Evolutionary conservation across 2,888 invertebrate genomes (phyloP).

Genomic region (Troides oblongomaculatus): DNA sequence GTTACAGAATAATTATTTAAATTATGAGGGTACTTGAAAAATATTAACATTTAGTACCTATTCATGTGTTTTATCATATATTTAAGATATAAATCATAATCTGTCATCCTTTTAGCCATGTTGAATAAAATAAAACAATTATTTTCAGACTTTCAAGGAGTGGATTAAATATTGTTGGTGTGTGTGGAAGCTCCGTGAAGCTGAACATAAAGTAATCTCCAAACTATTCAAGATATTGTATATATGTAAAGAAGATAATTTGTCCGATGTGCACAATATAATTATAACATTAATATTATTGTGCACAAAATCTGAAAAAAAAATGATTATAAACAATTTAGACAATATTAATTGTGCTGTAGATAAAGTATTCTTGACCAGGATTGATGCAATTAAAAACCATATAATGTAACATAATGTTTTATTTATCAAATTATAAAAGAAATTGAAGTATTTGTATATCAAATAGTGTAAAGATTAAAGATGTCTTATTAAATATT

Average conservation of each 20-base stretch:
- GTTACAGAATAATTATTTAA: too few relatives aligned
- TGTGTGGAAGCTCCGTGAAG: slow-evolving; percentile 49
- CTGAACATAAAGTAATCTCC: slow-evolving; percentile 54
- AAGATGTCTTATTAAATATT: too few relatives aligned
- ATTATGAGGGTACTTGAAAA: too few relatives aligned
- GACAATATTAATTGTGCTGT: slow-evolving; percentile 37
- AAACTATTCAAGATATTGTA: slow-evolving; percentile 60
- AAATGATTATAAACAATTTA: slow-evolving; percentile 44
- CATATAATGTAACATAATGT: slow-evolving; percentile 37
- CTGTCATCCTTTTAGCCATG: not conserved
- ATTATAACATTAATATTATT: slow-evolving; percentile 53
- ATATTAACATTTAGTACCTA: too few relatives aligned
- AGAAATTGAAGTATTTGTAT: not conserved
- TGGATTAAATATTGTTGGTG: slow-evolving; percentile 70
- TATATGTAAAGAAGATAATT: slow-evolving; percentile 46
- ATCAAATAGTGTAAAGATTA: too few relatives aligned
- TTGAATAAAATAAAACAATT: not conserved
- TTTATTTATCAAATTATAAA: slow-evolving; percentile 16
- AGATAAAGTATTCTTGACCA: slow-evolving; percentile 45
- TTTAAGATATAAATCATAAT: not conserved
- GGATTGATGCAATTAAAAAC: slow-evolving; percentile 48
- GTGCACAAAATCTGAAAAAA: slow-evolving; percentile 49
- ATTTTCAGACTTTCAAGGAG: slow-evolving; percentile 59
- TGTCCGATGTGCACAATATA: slow-evolving; percentile 47
- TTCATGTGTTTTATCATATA: too few relatives aligned